phyloP scores from a whole-genome alignment of 2,888 invertebrate genomes.

The Lepidonotus clava region DNA sequence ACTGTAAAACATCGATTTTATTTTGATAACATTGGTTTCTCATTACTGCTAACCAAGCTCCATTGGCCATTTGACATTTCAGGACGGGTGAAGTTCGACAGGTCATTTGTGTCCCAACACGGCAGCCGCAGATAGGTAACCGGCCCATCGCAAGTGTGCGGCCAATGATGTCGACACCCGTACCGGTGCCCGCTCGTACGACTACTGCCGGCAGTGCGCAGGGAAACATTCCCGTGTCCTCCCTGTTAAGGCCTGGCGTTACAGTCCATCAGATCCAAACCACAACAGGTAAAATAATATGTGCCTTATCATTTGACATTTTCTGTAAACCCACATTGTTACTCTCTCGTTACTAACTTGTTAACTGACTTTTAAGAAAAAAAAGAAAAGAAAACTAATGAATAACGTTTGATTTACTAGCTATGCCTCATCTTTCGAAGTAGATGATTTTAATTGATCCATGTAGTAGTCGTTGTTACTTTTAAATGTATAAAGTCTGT shows the following conservation, averaged over 20 bases:
- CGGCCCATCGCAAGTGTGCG: slow-evolving; percentile 85
- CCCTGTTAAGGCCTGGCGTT: slow-evolving; percentile 91
- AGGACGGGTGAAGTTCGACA: slow-evolving; percentile 24
- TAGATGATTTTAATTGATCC: too few relatives aligned
- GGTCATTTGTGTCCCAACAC: slow-evolving; percentile 40
- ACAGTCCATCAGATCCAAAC: slow-evolving; percentile 96
- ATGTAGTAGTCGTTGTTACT: too few relatives aligned
- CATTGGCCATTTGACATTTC: neutral
- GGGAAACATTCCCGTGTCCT: slow-evolving; percentile 64
- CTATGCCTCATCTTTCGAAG: too few relatives aligned
- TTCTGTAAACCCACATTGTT: neutral
- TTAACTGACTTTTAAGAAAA: too few relatives aligned
- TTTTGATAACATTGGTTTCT: too few relatives aligned
- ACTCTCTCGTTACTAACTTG: too few relatives aligned
- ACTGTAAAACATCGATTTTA: too few relatives aligned
- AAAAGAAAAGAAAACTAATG: too few relatives aligned
- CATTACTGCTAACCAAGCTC: too few relatives aligned
- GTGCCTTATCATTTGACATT: too few relatives aligned
- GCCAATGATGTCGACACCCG: slow-evolving; percentile 87
- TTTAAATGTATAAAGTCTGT: too few relatives aligned
- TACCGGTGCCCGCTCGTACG: slow-evolving; percentile 71
- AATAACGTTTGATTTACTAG: too few relatives aligned
- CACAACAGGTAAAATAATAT: slow-evolving; percentile 88
- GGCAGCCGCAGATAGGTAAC: slow-evolving; percentile 58
- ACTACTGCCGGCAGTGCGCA: slow-evolving; percentile 1